Evolutionary conservation across 1,140 invertebrate genomes (phyloP).

Genomic region (Nasonia giraulti): DNA sequence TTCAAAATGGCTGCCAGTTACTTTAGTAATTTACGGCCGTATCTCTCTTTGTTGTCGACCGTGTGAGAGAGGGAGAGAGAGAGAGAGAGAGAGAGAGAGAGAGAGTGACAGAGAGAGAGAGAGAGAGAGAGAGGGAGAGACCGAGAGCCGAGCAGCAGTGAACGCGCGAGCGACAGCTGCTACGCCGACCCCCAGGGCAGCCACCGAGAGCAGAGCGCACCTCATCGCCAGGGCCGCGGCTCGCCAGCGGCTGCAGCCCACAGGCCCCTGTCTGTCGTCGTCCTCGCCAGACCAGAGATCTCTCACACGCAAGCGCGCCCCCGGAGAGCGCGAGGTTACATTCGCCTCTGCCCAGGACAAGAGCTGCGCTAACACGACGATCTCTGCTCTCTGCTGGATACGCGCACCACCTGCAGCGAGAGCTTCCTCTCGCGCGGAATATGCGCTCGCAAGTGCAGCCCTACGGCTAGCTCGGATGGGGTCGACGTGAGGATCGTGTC

Average conservation of each 20-base stretch:
- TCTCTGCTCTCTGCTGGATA: background rate
- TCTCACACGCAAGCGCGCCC: background rate
- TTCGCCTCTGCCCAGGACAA: background rate
- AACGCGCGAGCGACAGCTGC: slow-evolving; percentile 3
- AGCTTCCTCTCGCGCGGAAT: background rate
- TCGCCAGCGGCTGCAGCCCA: slow-evolving; percentile 2
- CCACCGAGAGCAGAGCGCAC: background rate
- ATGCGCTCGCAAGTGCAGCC: background rate
- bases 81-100: slow-evolving; percentile 23
- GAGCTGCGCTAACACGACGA: background rate
- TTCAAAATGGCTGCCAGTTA: slow-evolving; percentile 76
- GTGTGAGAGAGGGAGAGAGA: slow-evolving; percentile 59
- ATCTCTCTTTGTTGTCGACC: slow-evolving; percentile 73
- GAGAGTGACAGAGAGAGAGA: slow-evolving; percentile 31
- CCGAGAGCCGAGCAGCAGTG: background rate
- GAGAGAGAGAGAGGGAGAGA: slow-evolving; percentile 50
- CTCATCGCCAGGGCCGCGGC: background rate
- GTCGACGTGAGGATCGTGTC: background rate
- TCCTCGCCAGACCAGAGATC: background rate
- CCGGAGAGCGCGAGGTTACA: background rate
- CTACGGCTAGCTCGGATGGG: background rate
- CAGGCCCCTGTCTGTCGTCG: background rate
- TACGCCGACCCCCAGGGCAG: background rate
- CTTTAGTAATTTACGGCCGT: slow-evolving; percentile 75
- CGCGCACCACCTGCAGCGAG: too few relatives aligned